These are phyloP conservation scores for Folsomia manolachei DNA, from an alignment of 2,888 invertebrate genomes.

Conservation along the genomic window DNA sequence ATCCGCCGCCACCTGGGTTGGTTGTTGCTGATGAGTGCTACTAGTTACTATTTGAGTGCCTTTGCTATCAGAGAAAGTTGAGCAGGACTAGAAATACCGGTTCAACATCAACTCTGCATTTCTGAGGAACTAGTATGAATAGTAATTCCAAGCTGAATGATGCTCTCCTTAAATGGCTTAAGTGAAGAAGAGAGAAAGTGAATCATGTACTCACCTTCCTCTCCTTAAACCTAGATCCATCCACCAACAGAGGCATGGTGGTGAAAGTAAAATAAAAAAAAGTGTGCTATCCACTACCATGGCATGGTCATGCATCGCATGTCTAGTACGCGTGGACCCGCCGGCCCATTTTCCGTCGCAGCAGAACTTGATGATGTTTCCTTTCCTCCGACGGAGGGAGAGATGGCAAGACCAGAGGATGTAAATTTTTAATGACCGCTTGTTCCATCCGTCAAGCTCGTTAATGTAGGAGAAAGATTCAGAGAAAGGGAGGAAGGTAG, in stretches of 20 bases:
- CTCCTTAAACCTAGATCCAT: not conserved
- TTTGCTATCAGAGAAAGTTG: too few relatives aligned
- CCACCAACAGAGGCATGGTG: too few relatives aligned
- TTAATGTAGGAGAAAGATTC: too few relatives aligned
- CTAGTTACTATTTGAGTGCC: too few relatives aligned
- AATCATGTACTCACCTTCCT: not conserved
- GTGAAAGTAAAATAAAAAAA: too few relatives aligned
- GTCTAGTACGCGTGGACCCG: slow-evolving; percentile 24
- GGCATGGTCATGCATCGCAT: too few relatives aligned
- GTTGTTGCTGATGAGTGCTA: too few relatives aligned
- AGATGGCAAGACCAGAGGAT: slow-evolving; percentile 39
- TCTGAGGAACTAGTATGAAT: slow-evolving; percentile 3
- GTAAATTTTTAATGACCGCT: slow-evolving; percentile 48
- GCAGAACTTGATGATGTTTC: slow-evolving; percentile 13
- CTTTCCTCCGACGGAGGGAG: slow-evolving; percentile 11
- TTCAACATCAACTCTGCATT: too few relatives aligned
- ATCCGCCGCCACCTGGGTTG: too few relatives aligned
- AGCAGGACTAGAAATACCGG: too few relatives aligned
- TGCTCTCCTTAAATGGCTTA: not conserved
- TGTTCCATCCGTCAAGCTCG: slow-evolving; percentile 18
- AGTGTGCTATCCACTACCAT: too few relatives aligned
- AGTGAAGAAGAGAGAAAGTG: not conserved
- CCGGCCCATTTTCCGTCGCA: slow-evolving; percentile 18
- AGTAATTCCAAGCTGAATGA: not conserved
- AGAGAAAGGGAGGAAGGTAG: not conserved